Conservation (phyloP, 2,797 vertebrate genomes). For the Varecia variegata region DNA sequence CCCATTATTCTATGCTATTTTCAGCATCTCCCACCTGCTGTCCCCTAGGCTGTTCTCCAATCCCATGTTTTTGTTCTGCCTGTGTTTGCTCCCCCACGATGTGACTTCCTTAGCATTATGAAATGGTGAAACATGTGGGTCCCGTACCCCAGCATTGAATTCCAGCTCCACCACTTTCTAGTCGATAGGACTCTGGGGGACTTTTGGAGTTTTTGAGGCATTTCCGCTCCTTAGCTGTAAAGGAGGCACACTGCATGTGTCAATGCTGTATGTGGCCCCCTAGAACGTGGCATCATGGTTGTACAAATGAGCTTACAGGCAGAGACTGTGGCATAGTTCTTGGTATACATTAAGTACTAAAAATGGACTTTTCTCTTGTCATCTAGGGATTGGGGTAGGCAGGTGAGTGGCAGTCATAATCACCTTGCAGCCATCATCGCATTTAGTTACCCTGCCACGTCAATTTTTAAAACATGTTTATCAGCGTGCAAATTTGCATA, state of each 20-base stretch:
- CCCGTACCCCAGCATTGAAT: neutral
- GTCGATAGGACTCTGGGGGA: neutral
- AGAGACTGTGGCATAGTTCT: neutral
- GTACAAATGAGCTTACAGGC: neutral
- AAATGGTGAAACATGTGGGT: neutral
- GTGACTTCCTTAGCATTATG: neutral
- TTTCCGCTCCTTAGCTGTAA: neutral
- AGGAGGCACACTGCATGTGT: neutral
- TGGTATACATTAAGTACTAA: neutral
- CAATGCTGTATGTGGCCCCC: neutral
- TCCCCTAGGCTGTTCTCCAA: neutral
- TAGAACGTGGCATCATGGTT: neutral
- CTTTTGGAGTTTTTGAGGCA: neutral
- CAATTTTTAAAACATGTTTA: neutral
- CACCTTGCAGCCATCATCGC: neutral
- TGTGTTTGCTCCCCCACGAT: neutral
- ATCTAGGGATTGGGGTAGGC: neutral
- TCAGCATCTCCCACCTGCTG: neutral
- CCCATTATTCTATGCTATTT: neutral
- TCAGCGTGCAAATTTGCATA: neutral
- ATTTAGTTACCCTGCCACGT: neutral
- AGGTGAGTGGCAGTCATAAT: neutral
- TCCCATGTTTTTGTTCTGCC: neutral
- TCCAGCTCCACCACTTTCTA: neutral
- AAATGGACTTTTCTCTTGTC: neutral